phyloP scores from a whole-genome alignment of 2,888 invertebrate genomes.

The Papilio gigon region DNA sequence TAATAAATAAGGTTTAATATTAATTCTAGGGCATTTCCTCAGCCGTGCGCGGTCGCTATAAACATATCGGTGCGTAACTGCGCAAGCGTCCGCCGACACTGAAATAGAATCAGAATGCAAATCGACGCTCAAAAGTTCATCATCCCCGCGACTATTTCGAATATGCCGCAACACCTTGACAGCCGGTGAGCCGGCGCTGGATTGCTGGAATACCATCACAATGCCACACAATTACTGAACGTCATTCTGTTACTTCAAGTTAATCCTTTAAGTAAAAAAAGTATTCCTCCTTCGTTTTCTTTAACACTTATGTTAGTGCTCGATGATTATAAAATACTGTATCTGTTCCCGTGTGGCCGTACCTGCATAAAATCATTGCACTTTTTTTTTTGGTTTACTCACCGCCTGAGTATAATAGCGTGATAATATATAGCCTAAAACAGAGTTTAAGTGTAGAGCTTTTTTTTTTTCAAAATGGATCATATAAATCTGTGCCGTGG shows the following conservation, averaged over 20 bases:
- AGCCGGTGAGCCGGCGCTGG: conserved; percentile 50
- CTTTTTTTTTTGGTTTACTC: too few relatives aligned
- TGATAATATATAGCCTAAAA: too few relatives aligned
- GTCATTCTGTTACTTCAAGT: neutral
- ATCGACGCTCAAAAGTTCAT: conserved; percentile 69
- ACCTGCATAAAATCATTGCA: too few relatives aligned
- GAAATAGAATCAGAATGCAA: conserved; percentile 73
- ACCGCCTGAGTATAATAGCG: too few relatives aligned
- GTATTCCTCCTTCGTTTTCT: neutral
- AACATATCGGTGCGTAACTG: conserved; percentile 42
- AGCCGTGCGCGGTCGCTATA: conserved; percentile 39
- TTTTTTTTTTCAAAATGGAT: too few relatives aligned
- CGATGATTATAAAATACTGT: neutral
- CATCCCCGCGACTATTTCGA: conserved; percentile 68
- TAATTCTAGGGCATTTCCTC: conserved; percentile 43
- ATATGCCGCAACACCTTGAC: conserved; percentile 63
- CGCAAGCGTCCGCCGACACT: conserved; percentile 48
- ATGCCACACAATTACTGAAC: conserved; percentile 41
- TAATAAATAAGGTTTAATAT: conserved; percentile 38
- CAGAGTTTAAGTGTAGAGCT: too few relatives aligned
- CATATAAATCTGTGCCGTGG: too few relatives aligned
- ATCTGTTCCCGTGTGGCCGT: too few relatives aligned
- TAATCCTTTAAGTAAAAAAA: conserved; percentile 10
- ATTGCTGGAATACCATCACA: conserved; percentile 44
- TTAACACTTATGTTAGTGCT: neutral